Conservation (phyloP, 1,140 invertebrate species). For the Sycobia sp. region DNA sequence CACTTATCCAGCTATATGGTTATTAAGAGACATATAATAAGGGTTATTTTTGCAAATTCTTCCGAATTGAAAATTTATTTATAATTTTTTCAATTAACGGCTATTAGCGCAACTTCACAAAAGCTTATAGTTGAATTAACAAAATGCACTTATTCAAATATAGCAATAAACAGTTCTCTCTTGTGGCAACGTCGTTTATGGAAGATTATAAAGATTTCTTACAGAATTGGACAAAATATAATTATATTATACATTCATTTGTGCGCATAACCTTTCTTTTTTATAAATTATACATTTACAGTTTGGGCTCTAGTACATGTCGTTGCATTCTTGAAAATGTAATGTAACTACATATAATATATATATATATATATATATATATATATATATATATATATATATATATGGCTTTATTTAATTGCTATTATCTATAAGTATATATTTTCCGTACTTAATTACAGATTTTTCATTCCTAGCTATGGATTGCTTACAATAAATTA, state of each 20-base stretch:
- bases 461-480: neutral
- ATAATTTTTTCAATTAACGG: no score
- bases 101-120: no score
- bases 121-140: no score
- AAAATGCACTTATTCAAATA: slow-evolving; percentile 15
- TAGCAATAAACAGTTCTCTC: slow-evolving; percentile 14
- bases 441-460: neutral
- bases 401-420: slow-evolving; percentile 12
- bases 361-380: no score
- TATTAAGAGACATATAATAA: no score
- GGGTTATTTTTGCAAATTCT: no score
- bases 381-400: no score
- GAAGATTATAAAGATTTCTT: neutral
- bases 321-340: slow-evolving; percentile 1
- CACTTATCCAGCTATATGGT: no score
- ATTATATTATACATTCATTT: neutral
- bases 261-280: neutral
- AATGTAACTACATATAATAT: slow-evolving; percentile 11
- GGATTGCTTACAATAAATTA: neutral
- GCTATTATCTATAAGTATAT: neutral
- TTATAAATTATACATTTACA: slow-evolving; percentile 13
- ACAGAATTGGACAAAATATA: neutral
- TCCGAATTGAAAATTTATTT: no score
- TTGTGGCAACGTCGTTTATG: neutral
- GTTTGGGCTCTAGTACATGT: neutral